Percentiles rank a stretch among this genome's conserved stretches.
Conservation (phyloP, 2,888 invertebrate species). For the Diarsia mendica region DNA sequence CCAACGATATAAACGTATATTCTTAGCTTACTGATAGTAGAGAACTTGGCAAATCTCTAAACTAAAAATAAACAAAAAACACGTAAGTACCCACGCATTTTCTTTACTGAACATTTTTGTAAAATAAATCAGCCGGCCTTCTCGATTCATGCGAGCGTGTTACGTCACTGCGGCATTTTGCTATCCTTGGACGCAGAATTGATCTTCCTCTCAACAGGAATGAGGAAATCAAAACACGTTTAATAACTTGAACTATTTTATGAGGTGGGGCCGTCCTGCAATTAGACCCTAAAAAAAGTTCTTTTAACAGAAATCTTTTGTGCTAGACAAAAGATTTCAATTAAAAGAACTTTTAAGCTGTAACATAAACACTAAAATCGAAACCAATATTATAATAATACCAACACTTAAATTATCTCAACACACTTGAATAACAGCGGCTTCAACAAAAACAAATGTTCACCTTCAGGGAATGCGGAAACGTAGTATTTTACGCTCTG, state of each 20-base stretch:
- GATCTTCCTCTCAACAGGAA: background rate
- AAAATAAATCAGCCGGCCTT: background rate
- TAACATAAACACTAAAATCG: background rate
- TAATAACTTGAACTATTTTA: background rate
- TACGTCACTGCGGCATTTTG: conserved; percentile 59
- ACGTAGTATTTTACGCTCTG: background rate
- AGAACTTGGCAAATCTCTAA: background rate
- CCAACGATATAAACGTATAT: background rate
- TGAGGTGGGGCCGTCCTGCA: background rate
- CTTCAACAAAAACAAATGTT: too few relatives aligned
- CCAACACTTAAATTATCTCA: background rate
- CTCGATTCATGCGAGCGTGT: conserved; percentile 37
- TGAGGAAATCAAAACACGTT: background rate
- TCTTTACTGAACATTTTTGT: background rate
- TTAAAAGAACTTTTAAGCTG: background rate
- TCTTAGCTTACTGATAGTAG: background rate
- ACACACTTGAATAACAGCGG: too few relatives aligned
- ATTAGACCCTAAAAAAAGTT: background rate
- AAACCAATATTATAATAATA: too few relatives aligned
- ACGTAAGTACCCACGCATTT: background rate
- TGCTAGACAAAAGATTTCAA: background rate
- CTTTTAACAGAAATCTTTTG: too few relatives aligned
- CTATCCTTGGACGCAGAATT: conserved; percentile 49
- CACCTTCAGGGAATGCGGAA: background rate
- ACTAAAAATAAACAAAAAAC: conserved; percentile 22